Conservation (phyloP, 2,888 invertebrate genomes). For the Pheosia gnoma region DNA sequence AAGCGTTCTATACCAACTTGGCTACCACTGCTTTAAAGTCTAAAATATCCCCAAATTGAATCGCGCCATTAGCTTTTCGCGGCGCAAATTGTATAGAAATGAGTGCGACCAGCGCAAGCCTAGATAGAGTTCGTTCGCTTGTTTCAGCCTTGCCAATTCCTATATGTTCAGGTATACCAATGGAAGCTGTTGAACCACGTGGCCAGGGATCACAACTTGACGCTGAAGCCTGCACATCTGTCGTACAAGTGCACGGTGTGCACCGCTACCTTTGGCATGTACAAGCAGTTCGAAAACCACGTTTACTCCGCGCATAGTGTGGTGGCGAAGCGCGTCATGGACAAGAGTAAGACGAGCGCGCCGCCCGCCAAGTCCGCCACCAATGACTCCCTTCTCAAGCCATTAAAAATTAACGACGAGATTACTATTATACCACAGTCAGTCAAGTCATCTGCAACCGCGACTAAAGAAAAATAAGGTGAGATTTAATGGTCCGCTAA, state of each 20-base stretch:
- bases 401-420: slow-evolving; percentile 94
- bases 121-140: not conserved
- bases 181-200: slow-evolving; percentile 97
- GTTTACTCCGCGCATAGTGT: slow-evolving; percentile 97
- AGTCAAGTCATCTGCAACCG: slow-evolving; percentile 61
- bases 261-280: slow-evolving; percentile 97
- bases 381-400: slow-evolving; percentile 84
- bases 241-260: slow-evolving; percentile 98
- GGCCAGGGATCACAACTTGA: slow-evolving; percentile 95
- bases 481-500: slow-evolving; percentile 12
- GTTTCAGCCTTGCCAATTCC: not conserved
- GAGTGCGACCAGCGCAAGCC: too few relatives aligned
- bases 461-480: slow-evolving; percentile 63
- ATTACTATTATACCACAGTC: slow-evolving; percentile 95
- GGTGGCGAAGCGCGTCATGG: slow-evolving; percentile 89
- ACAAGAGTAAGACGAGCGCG: slow-evolving; percentile 61
- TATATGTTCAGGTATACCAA: slow-evolving; percentile 90
- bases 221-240: slow-evolving; percentile 95
- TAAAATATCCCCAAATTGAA: too few relatives aligned
- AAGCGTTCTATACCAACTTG: too few relatives aligned
- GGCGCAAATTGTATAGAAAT: too few relatives aligned
- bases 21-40: too few relatives aligned
- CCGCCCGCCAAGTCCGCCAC: slow-evolving; percentile 47
- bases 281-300: slow-evolving; percentile 97
- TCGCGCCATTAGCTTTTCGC: too few relatives aligned